A percentile compares a stretch with the other conserved stretches of the same genome.
phyloP scores from a whole-genome alignment of 2,113 vertebrate species.

The Ctenomys sociabilis region DNA sequence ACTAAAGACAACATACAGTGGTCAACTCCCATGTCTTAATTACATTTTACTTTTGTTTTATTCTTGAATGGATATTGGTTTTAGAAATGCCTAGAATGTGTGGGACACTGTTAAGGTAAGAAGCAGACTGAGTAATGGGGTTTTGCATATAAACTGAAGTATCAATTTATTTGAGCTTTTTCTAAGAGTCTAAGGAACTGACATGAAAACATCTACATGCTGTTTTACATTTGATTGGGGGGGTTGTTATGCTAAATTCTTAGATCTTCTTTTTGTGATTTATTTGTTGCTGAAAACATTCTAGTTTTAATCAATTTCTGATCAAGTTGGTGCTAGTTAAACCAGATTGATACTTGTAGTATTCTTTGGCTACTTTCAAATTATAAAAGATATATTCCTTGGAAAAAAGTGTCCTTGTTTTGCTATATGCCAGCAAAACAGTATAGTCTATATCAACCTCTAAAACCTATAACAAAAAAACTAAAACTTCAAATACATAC shows the following conservation, averaged over 20 bases:
- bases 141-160: background rate
- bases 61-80: background rate
- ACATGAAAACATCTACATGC: background rate
- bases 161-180: background rate
- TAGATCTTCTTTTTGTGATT: constrained; percentile 2
- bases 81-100: background rate
- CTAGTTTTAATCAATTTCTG: constrained; percentile 11
- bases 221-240: background rate
- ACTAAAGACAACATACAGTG: background rate
- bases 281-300: constrained; percentile 19
- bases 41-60: background rate
- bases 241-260: background rate
- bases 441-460: background rate
- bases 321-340: background rate
- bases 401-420: background rate
- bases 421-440: background rate
- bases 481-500: constrained; percentile 45
- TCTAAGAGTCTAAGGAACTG: background rate
- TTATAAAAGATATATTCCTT: background rate
- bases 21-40: background rate
- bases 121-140: background rate
- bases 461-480: constrained; percentile 19
- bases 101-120: background rate
- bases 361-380: background rate
- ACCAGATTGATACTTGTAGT: background rate